phyloP scores from a whole-genome alignment of 2,888 invertebrate species.

The Eupithecia inturbata region DNA sequence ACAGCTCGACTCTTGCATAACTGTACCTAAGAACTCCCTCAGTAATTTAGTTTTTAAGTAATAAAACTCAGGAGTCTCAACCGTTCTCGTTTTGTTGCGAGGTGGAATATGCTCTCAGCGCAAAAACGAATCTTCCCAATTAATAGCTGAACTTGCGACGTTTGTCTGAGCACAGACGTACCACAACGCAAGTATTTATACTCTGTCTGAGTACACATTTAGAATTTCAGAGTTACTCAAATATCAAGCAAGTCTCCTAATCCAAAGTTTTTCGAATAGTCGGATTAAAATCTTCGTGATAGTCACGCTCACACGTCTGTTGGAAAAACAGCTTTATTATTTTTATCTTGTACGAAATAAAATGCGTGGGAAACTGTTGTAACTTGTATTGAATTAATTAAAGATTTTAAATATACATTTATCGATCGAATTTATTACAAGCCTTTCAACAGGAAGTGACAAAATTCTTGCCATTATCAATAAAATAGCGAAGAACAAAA shows the following conservation, averaged over 20 bases:
- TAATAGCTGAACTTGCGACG: constrained; percentile 36
- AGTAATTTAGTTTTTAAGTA: constrained; percentile 29
- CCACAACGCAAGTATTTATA: background rate
- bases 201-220: background rate
- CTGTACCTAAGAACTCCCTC: background rate
- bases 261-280: background rate
- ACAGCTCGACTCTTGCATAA: background rate
- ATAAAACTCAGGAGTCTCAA: constrained; percentile 25
- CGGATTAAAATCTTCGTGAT: too few species aligned
- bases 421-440: too few species aligned
- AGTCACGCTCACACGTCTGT: background rate
- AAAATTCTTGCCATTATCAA: too few species aligned
- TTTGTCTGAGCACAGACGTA: constrained; percentile 34
- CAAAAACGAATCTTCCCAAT: constrained; percentile 29
- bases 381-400: too few species aligned
- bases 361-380: too few species aligned
- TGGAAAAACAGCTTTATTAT: background rate
- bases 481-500: too few species aligned
- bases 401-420: too few species aligned
- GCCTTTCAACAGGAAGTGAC: too few species aligned
- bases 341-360: too few species aligned
- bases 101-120: constrained; percentile 16
- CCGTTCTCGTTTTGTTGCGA: constrained; percentile 26
- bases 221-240: background rate
- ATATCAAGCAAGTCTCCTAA: background rate